Percentiles rank a stretch among this genome's conserved stretches.
phyloP scores from a whole-genome alignment of 2,113 vertebrate genomes.

The Sander lucioperca region DNA sequence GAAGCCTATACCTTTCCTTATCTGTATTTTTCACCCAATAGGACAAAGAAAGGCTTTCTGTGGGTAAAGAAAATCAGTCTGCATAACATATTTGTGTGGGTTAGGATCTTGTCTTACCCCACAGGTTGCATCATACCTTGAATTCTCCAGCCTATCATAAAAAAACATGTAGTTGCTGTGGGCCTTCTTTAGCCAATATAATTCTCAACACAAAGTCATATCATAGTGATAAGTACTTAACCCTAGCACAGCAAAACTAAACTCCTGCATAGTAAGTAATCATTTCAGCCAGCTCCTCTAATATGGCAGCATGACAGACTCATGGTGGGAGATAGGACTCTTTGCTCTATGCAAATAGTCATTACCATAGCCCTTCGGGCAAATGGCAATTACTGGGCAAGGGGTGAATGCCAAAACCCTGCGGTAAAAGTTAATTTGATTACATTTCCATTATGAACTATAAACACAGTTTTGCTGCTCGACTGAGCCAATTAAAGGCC shows the following conservation, averaged over 20 bases:
- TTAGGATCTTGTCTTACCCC: background rate
- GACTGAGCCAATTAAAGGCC: constrained; percentile 80
- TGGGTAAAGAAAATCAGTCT: constrained; percentile 16
- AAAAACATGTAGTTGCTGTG: background rate
- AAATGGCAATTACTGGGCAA: constrained; percentile 81
- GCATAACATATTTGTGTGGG: background rate
- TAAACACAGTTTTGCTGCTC: constrained; percentile 84
- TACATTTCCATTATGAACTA: constrained; percentile 84
- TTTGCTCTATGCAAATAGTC: constrained; percentile 72
- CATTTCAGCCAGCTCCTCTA: constrained; percentile 53
- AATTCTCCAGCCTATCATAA: background rate
- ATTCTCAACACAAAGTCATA: constrained; percentile 10
- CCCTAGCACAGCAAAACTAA: background rate
- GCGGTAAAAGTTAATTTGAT: constrained; percentile 82
- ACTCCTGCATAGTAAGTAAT: constrained; percentile 36
- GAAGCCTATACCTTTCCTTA: constrained; percentile 20
- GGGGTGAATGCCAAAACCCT: constrained; percentile 81
- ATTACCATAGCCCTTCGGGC: constrained; percentile 78
- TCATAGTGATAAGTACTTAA: constrained; percentile 17
- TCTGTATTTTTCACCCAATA: constrained; percentile 22
- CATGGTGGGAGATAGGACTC: constrained; percentile 62
- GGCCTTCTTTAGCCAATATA: background rate
- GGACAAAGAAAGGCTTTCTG: constrained; percentile 11
- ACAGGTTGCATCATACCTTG: constrained; percentile 2
- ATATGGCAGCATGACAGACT: constrained; percentile 67